Conservation (phyloP, 2,113 vertebrate species). For the Lipophrys pholis region DNA sequence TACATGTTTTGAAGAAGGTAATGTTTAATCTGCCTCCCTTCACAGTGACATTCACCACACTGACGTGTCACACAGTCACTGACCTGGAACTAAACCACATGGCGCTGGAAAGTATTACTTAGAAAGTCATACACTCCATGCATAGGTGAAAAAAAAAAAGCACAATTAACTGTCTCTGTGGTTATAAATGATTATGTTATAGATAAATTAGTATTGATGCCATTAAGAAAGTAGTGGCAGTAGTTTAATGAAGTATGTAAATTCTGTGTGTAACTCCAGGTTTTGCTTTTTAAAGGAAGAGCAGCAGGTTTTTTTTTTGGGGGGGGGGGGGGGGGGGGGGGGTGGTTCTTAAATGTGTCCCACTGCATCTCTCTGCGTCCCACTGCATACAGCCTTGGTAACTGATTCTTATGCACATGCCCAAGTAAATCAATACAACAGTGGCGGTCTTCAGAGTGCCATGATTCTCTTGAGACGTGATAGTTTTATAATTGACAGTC, state of each 20-base stretch:
- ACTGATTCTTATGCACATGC: too few species aligned
- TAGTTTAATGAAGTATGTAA: slow-evolving; percentile 39
- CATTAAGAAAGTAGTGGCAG: slow-evolving; percentile 17
- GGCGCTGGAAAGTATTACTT: slow-evolving; percentile 15
- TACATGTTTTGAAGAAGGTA: slow-evolving; percentile 5
- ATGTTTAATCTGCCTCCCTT: slow-evolving; percentile 16
- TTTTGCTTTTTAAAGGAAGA: not conserved
- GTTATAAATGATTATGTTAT: slow-evolving; percentile 26
- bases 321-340: too few species aligned
- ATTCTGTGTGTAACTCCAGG: slow-evolving; percentile 8
- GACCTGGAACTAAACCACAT: slow-evolving; percentile 30
- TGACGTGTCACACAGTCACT: slow-evolving; percentile 13
- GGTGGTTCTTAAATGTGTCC: too few species aligned
- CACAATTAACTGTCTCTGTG: slow-evolving; percentile 18
- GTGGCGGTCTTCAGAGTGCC: too few species aligned
- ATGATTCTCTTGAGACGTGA: too few species aligned
- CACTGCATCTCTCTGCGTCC: too few species aligned
- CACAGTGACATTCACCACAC: not conserved
- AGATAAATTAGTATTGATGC: slow-evolving; percentile 40
- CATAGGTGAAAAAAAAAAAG: slow-evolving; percentile 13
- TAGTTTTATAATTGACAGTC: too few species aligned
- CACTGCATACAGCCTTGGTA: too few species aligned
- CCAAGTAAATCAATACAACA: too few species aligned
- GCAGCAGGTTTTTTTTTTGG: too few species aligned
- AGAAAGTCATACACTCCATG: slow-evolving; percentile 30